Evolutionary conservation across 2,888 invertebrate species (phyloP).

Genomic region (Sisyra terminalis): DNA sequence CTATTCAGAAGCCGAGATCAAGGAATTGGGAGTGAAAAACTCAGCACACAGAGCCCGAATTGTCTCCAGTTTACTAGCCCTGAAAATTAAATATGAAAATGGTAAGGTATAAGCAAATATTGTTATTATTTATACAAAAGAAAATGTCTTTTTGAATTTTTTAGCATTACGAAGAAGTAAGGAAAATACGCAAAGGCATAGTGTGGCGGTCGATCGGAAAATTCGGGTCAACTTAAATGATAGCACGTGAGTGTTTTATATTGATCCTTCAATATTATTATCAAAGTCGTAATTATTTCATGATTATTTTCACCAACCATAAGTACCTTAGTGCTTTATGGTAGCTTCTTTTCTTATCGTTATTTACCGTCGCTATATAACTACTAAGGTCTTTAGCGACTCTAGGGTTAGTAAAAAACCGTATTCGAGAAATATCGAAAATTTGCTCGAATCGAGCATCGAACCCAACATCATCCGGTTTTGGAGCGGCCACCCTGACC

Average conservation of each 20-base stretch:
- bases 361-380: no score
- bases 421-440: no score
- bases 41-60: slow-evolving; percentile 45
- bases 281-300: background rate
- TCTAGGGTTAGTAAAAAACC: no score
- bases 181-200: slow-evolving; percentile 22
- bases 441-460: no score
- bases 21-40: slow-evolving; percentile 40
- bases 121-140: no score
- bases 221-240: background rate
- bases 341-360: no score
- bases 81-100: slow-evolving; percentile 39
- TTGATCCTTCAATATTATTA: background rate
- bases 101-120: no score
- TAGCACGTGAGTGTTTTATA: slow-evolving; percentile 6
- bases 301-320: no score
- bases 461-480: no score
- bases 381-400: no score
- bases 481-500: no score
- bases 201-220: slow-evolving; percentile 28
- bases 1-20: slow-evolving; percentile 38
- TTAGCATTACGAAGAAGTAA: slow-evolving; percentile 13
- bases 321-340: no score
- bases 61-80: slow-evolving; percentile 42
- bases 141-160: slow-evolving; percentile 3